Evolutionary conservation across 2,113 vertebrate genomes (phyloP).

Genomic region (Hystrix brachyura): DNA sequence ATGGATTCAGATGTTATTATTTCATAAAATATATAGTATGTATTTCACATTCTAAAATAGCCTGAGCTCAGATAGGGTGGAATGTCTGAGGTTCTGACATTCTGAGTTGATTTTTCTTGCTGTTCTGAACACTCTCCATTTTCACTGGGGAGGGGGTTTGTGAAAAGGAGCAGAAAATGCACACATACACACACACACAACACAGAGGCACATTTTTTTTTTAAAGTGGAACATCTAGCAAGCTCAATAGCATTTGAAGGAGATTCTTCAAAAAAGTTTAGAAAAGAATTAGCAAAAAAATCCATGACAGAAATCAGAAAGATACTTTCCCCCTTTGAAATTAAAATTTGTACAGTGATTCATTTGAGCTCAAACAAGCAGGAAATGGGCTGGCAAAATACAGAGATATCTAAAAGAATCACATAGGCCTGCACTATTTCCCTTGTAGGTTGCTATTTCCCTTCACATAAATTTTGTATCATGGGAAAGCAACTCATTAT

Average conservation of each 20-base stretch:
- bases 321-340: background rate
- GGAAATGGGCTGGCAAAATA: background rate
- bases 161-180: background rate
- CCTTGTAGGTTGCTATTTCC: background rate
- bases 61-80: background rate
- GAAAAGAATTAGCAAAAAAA: background rate
- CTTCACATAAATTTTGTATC: background rate
- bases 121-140: background rate
- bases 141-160: background rate
- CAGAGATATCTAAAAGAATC: background rate
- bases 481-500: background rate
- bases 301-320: background rate
- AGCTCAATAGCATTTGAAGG: background rate
- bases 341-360: background rate
- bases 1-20: background rate
- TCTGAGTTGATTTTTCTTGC: background rate
- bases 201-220: background rate
- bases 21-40: background rate
- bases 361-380: background rate
- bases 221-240: background rate
- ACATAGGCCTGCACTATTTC: background rate
- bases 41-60: background rate
- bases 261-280: background rate
- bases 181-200: background rate
- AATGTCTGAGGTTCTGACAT: background rate